Base-by-base conservation (phyloP, 2,797 vertebrate genomes). In the Mycteria americana region DNA sequence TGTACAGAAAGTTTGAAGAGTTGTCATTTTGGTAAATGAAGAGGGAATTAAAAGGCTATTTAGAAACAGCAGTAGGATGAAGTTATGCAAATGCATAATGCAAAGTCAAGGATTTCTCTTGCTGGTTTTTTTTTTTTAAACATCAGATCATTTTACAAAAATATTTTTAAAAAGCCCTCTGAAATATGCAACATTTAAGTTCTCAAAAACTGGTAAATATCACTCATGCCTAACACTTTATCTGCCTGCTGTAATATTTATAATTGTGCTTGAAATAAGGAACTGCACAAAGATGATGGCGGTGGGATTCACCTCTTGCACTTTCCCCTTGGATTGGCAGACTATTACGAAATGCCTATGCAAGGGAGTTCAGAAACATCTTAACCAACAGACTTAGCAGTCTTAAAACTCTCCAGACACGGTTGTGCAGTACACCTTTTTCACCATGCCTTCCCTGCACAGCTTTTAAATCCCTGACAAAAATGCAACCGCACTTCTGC, bases 1-100 rank as follows among this genome's bases (percentile, higher is more conserved):
- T 98, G 97, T 63, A 92, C 8, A 92, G 86, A 93, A 94, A 94
- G 72, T 85, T 68, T 24, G 31, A 78, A 88, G 63, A 92, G 57
- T 54, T 62, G 59, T 89, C 63, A 93, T 85, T 95, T 62, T n/a
- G 30, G 35, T 41, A 51, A 79, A 39, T 12, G 10, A 85, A 83
- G 68, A 83, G 11, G 25, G 50, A 87, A 54, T 39, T 73, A 60
- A 78, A 92, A 88, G 25, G 39, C 33, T 75, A 51, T 33, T 93
- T 43, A 77, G 45, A 75, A 81, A 59, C 10, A 93, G 37, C 28
- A 84, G 41, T 14, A 43, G 22, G 45, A 67, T 31, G 21, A 51
- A 43, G 39, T 84, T 64, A 77, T 8, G 11, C 37, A 46, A 83
- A 89, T 7, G n/a, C 14, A 24, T 35, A 92, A 80, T 3, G 33